Conservation (phyloP, 1,140 invertebrate species). For the Eumaeus atala region DNA sequence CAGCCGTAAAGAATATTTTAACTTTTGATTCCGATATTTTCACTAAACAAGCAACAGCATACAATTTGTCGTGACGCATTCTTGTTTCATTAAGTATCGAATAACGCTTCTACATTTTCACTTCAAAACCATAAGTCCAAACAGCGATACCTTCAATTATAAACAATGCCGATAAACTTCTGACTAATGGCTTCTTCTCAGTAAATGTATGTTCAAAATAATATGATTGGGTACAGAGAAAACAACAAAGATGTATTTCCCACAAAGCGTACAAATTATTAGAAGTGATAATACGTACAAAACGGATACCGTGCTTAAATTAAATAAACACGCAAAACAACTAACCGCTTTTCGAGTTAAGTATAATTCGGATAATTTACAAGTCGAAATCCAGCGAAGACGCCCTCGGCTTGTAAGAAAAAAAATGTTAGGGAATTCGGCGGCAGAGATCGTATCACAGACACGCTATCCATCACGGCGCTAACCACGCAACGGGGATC, state of each 20-base stretch:
- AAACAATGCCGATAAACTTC: no score
- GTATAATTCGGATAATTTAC: constrained; percentile 60
- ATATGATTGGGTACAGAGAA: not conserved
- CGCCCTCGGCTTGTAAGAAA: constrained; percentile 43
- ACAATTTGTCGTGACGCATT: no score
- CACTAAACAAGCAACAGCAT: no score
- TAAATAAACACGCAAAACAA: constrained; percentile 62
- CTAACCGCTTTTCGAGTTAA: constrained; percentile 33
- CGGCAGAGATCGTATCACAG: constrained; percentile 50
- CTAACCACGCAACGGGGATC: constrained; percentile 46
- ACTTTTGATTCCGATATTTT: no score
- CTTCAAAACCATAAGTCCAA: no score
- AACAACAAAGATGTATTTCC: constrained; percentile 24
- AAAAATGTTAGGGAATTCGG: constrained; percentile 54
- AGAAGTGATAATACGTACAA: constrained; percentile 44
- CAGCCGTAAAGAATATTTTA: no score
- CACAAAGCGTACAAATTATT: constrained; percentile 38
- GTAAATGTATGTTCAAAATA: no score
- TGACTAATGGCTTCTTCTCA: no score
- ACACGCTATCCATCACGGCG: constrained; percentile 54
- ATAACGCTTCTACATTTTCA: no score
- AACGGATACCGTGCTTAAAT: constrained; percentile 40
- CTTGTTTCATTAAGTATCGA: no score
- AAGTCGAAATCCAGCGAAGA: constrained; percentile 31
- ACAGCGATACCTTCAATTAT: no score